Conservation (phyloP, 23 tunicate species). For the Trididemnum nubilum region DNA sequence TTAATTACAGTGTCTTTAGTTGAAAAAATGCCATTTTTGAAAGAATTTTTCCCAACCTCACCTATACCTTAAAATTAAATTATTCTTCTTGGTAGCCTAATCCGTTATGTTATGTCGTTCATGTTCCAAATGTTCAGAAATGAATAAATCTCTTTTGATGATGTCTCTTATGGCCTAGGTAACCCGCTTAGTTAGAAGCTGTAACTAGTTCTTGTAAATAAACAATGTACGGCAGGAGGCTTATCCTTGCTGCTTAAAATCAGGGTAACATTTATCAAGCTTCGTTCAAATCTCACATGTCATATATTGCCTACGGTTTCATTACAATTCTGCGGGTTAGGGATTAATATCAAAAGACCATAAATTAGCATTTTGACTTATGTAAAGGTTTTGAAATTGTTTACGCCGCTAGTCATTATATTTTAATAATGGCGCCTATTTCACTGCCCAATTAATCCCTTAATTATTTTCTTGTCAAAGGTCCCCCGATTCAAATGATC, state of each 20-base stretch:
- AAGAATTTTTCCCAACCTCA: too few species aligned
- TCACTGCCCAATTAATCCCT: conserved; percentile 32
- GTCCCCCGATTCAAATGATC: neutral
- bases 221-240: conserved; percentile 1
- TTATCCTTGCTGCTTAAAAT: neutral
- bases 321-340: conserved; percentile 4
- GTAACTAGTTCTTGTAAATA: conserved; percentile 2
- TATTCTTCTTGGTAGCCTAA: too few species aligned
- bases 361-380: neutral
- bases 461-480: conserved; percentile 34
- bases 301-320: conserved; percentile 3
- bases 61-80: too few species aligned
- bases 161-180: conserved; percentile 9
- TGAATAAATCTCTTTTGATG: conserved; percentile 6
- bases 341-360: conserved; percentile 8
- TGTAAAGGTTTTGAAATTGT: neutral
- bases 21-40: too few species aligned
- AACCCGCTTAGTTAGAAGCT: conserved; percentile 11
- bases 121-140: too few species aligned
- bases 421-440: neutral
- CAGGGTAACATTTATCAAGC: conserved; percentile 26
- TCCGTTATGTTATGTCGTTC: too few species aligned
- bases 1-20: conserved; percentile 50
- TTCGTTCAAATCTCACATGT: neutral
- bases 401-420: neutral